Evolutionary conservation across 2,113 vertebrate species (phyloP), one percentile per base, ranked within the genome.

Genomic region (Amphiprion percula): DNA sequence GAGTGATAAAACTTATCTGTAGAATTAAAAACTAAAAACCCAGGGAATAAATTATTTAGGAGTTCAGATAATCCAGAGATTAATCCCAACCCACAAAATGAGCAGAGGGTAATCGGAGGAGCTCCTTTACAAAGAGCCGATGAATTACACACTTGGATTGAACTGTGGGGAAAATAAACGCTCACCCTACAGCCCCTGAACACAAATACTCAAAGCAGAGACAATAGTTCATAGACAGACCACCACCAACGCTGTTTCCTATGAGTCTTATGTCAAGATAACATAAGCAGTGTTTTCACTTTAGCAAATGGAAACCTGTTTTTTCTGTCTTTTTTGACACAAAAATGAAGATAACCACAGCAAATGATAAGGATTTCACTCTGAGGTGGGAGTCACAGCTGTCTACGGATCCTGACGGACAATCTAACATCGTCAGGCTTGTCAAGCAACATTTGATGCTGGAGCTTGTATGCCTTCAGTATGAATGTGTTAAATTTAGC

Each of bases 401-500:
- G 14, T 46, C 12, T n/a, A 5, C 30, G 24, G 50, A 1, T 30
- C 19, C 8, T 28, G 21, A 14, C 49, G n/a, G 6, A n/a, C 49
- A 9, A 19, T 15, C 49, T n/a, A 10, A 52, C 7, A 28, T 49
- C 19, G 33, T 30, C 21, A 41, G 15, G 52, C 49, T 24, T 39
- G 41, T 23, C 3, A 41, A 14, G 28, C 52, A 30, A 30, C 30
- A 21, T n/a, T 37, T 39, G 33, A n/a, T 21, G 10, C n/a, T 21
- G 12, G 39, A 16, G 41, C 37, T 33, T 11, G 23, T 44, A n/a
- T 44, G 23, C 12, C 50, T 23, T 12, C 41, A 52, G 49, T 56
- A 50, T 21, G 39, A 30, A 64, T 52, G 4, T 26, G 52, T 67
- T 58, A 56, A 77, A 41, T 59, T 41, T 47, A 68, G 55, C 28